These are phyloP conservation scores for Zingel zingel DNA, from an alignment of 2,113 vertebrate genomes.

Conservation along the genomic window DNA sequence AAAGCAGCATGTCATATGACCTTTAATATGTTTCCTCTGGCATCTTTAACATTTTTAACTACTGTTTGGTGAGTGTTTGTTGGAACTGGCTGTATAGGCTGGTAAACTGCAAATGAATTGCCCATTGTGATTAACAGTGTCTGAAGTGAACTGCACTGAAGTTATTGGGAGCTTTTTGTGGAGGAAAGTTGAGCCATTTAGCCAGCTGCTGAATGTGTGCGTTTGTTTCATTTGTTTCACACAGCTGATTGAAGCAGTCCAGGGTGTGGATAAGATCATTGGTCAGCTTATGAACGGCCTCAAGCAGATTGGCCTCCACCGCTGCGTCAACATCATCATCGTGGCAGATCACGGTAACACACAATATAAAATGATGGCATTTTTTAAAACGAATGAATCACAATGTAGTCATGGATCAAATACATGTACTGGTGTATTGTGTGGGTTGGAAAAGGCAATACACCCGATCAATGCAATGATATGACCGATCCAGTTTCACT, in stretches of 20 bases:
- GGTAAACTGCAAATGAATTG: too few relatives aligned
- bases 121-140: too few relatives aligned
- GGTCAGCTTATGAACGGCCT: slow-evolving; percentile 86
- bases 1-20: too few relatives aligned
- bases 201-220: background rate
- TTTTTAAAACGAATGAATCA: background rate
- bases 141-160: too few relatives aligned
- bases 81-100: too few relatives aligned
- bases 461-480: too few relatives aligned
- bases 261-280: slow-evolving; percentile 79
- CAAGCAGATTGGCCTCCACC: slow-evolving; percentile 81
- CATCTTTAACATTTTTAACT: too few relatives aligned
- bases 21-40: too few relatives aligned
- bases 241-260: slow-evolving; percentile 77
- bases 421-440: too few relatives aligned
- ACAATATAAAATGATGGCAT: background rate
- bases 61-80: too few relatives aligned
- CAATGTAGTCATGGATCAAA: background rate
- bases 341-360: slow-evolving; percentile 85
- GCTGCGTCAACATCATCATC: slow-evolving; percentile 84
- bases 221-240: background rate
- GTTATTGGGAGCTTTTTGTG: background rate
- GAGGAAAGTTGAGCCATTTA: background rate
- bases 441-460: too few relatives aligned
- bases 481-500: too few relatives aligned